Evolutionary conservation across 2,797 vertebrate species (phyloP).

Genomic region (Rhinichthys osculus): DNA sequence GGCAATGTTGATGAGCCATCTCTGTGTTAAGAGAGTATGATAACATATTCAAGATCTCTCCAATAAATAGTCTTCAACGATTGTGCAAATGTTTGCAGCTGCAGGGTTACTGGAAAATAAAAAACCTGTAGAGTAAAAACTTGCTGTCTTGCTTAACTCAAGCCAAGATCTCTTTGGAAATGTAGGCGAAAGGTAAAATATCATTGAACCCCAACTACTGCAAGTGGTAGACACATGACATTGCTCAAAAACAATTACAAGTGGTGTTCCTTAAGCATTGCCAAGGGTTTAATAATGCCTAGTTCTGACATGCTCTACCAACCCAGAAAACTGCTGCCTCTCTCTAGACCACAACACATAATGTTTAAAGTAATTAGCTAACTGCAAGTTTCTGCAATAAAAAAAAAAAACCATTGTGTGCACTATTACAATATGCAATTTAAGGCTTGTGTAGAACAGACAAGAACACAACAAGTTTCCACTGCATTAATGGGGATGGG

Average conservation of each 20-base stretch:
- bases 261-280: not conserved
- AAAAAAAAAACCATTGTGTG: not conserved
- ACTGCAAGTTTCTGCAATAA: not conserved
- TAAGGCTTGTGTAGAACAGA: not conserved
- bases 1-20: not conserved
- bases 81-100: not conserved
- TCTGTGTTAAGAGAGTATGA: not conserved
- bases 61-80: not conserved
- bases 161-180: constrained; percentile 22
- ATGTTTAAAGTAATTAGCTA: constrained; percentile 11
- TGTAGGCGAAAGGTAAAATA: constrained; percentile 40
- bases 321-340: not conserved
- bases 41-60: not conserved
- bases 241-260: constrained; percentile 29
- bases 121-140: constrained; percentile 15
- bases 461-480: not conserved
- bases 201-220: constrained; percentile 2
- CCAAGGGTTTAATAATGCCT: constrained; percentile 10
- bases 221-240: constrained; percentile 13
- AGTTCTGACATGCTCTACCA: constrained; percentile 4
- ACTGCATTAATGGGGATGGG: not conserved
- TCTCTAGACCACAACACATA: constrained; percentile 10
- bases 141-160: constrained; percentile 15
- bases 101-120: not conserved
- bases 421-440: not conserved